phyloP scores from a whole-genome alignment of 64 coral and sea anemone species.

The Porites lutea region DNA sequence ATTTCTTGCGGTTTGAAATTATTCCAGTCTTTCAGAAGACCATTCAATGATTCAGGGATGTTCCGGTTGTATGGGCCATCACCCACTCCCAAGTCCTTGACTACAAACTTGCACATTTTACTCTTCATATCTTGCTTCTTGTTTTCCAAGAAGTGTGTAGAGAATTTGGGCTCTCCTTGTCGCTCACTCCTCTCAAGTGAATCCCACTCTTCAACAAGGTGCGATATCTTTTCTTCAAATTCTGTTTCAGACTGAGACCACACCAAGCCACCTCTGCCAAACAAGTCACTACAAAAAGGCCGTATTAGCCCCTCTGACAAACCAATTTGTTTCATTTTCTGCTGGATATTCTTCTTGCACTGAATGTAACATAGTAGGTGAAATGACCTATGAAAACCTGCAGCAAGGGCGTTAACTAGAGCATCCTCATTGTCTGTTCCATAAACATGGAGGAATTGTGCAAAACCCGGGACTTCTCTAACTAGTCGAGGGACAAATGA shows the following conservation, averaged over 20 bases:
- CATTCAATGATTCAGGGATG: too few relatives aligned
- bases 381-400: not conserved
- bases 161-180: not conserved
- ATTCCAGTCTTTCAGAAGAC: conserved; percentile 32
- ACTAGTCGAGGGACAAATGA: conserved; percentile 23
- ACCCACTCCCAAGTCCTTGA: not conserved
- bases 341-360: conserved; percentile 53
- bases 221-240: conserved; percentile 1
- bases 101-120: conserved; percentile 26
- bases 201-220: conserved; percentile 33
- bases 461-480: not conserved
- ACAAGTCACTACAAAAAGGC: conserved; percentile 25
- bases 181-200: conserved; percentile 14
- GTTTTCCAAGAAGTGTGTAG: conserved; percentile 6
- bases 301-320: not conserved
- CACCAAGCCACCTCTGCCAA: conserved; percentile 1
- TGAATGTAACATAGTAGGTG: conserved; percentile 54
- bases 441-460: conserved; percentile 14
- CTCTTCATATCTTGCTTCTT: conserved; percentile 40
- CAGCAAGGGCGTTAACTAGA: conserved; percentile 28
- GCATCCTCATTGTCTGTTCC: conserved; percentile 57
- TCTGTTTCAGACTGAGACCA: conserved; percentile 51
- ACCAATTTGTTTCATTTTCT: conserved; percentile 32
- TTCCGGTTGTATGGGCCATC: too few relatives aligned
- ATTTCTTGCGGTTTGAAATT: conserved; percentile 42